Evolutionary conservation across 2,888 invertebrate genomes (phyloP).

Genomic region (Ptilodon capucinus): DNA sequence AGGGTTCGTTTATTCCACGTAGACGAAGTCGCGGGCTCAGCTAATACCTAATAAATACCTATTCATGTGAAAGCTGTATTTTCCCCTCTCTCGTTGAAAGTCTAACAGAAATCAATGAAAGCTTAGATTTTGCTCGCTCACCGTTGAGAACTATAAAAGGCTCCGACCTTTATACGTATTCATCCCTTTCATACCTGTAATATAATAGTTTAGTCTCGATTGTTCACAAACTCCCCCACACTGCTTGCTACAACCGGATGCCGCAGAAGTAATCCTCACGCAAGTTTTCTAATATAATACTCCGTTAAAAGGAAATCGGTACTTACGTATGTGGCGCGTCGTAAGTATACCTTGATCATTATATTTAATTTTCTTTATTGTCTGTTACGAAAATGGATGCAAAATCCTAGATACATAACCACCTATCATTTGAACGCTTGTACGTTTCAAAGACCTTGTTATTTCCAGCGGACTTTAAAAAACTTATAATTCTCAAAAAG

Average conservation of each 20-base stretch:
- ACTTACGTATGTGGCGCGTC: background rate
- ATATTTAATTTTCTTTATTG: constrained; percentile 14
- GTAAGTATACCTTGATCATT: constrained; percentile 11
- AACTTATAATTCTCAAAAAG: too few relatives aligned
- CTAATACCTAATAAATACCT: too few relatives aligned
- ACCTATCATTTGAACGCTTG: too few relatives aligned
- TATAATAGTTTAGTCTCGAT: constrained; percentile 52
- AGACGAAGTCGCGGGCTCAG: too few relatives aligned
- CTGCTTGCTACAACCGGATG: constrained; percentile 38
- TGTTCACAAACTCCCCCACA: constrained; percentile 64
- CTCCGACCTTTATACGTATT: constrained; percentile 38
- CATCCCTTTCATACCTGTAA: constrained; percentile 24
- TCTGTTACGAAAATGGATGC: background rate
- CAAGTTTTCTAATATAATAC: constrained; percentile 37
- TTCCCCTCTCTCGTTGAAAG: background rate
- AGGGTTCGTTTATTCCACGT: too few relatives aligned
- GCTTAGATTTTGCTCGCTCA: constrained; percentile 32
- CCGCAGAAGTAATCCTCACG: constrained; percentile 42
- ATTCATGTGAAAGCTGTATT: background rate
- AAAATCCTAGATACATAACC: too few relatives aligned
- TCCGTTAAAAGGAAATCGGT: constrained; percentile 21
- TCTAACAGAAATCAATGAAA: constrained; percentile 23
- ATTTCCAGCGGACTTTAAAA: too few relatives aligned
- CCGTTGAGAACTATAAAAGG: constrained; percentile 30
- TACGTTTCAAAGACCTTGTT: too few relatives aligned